These are phyloP conservation scores for Pangasius krempfi DNA, from an alignment of 2,797 vertebrate genomes.

Conservation along the genomic window DNA sequence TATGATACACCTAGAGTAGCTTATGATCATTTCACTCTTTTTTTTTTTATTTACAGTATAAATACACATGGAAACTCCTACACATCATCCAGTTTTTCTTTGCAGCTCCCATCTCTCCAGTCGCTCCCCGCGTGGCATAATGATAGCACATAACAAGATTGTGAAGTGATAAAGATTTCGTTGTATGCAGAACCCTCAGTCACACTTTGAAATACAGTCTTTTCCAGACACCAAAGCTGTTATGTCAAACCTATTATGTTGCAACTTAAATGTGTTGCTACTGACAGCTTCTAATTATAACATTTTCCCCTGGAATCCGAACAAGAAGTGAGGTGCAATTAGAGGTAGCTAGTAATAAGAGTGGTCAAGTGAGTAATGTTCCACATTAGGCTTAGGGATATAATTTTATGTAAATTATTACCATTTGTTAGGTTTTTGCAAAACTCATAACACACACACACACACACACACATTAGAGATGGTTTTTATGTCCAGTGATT, in stretches of 20 bases:
- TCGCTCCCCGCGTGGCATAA: constrained; percentile 23
- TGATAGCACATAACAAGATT: constrained; percentile 23
- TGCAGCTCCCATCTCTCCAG: constrained; percentile 6
- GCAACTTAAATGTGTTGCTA: constrained; percentile 34
- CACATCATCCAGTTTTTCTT: constrained; percentile 16
- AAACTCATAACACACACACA: constrained; percentile 54
- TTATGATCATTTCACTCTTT: neutral
- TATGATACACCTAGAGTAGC: neutral
- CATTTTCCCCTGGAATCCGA: constrained; percentile 43
- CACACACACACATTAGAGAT: neutral
- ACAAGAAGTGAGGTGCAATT: constrained; percentile 60
- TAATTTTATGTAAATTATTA: constrained; percentile 69
- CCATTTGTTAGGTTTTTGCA: constrained; percentile 61
- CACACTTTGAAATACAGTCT: constrained; percentile 34
- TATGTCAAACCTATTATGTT: constrained; percentile 25
- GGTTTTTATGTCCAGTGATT: constrained; percentile 44
- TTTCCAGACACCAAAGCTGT: constrained; percentile 48
- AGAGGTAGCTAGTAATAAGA: constrained; percentile 58
- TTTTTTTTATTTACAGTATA: neutral
- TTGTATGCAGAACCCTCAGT: constrained; percentile 33
- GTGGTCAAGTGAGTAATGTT: constrained; percentile 63
- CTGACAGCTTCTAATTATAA: constrained; percentile 48
- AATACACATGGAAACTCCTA: constrained; percentile 35
- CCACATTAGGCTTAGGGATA: constrained; percentile 63
- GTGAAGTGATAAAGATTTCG: constrained; percentile 37